Percentiles rank a stretch among this genome's conserved stretches.
phyloP scores from a whole-genome alignment of 2,113 vertebrate species.

The Melospiza melodia region DNA sequence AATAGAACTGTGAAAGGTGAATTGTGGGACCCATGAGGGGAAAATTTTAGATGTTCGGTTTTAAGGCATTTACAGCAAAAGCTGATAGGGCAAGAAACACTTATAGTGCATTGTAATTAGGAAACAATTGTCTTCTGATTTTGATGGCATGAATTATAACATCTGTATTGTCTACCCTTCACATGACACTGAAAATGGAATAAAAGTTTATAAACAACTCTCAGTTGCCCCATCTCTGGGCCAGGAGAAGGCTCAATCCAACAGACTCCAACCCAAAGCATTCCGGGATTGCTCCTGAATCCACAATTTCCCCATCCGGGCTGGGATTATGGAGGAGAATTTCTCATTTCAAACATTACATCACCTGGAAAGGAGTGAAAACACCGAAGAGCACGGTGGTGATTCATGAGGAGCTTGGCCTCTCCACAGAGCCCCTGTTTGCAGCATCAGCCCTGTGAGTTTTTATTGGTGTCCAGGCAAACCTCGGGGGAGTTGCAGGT shows the following conservation, averaged over 20 bases:
- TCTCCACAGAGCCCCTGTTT: not conserved
- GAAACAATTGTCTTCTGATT: not conserved
- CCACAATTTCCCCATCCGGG: not conserved
- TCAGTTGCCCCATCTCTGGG: not conserved
- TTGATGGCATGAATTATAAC: not conserved
- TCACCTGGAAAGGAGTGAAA: not conserved
- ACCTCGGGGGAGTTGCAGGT: not conserved
- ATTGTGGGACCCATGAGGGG: not conserved
- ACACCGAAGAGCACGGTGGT: not conserved
- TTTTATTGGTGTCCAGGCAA: not conserved
- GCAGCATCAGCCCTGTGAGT: not conserved
- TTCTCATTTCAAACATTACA: not conserved
- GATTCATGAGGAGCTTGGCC: slow-evolving; percentile 39
- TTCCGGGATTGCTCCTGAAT: not conserved
- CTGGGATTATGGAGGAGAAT: not conserved
- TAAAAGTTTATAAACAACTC: not conserved
- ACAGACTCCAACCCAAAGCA: not conserved
- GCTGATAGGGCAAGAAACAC: not conserved
- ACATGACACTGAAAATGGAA: not conserved
- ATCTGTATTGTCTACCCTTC: not conserved
- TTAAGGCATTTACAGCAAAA: not conserved
- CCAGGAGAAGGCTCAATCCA: not conserved
- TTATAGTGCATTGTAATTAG: not conserved
- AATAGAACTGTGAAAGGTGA: not conserved
- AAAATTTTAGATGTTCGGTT: not conserved